Evolutionary conservation across 2,888 invertebrate species (phyloP), one percentile per base, ranked within the genome.

Genomic region (Drosophila tanythrix): DNA sequence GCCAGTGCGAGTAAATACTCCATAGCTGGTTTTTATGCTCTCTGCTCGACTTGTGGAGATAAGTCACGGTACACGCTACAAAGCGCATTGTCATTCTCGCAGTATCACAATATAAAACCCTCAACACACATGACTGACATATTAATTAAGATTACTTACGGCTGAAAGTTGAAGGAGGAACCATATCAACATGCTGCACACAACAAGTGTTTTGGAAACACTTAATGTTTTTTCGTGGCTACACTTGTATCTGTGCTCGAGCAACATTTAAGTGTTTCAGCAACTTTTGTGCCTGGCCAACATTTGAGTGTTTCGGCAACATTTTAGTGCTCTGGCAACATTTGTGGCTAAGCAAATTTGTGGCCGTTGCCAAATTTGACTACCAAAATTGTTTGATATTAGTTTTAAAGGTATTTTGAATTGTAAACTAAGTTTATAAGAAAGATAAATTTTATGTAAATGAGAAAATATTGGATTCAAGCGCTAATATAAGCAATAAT

Each of bases 141-240:
- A 70, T 83, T 81, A 87, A 87, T 87, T 89, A 83, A 81, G 74
- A 78, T 79, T 65, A 75, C 70, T 65, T 59, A 59, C 57, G 66
- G 60, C 53, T 51, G 33, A 38, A n/a, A 72, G 35, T 58, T 43
- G 8, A 48, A 64, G 56, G 43, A 38, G 18, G 18, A 48, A 43
- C 18, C 38, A 25, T 73, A 21, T 21, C 70, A 58, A 65, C 67
- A 66, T 65, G 70, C 33, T 56, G 86, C 74, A 74, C 77, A 81
- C 90, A 87, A 87, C 87, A 87, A 87, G 87, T 87, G 87, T 76
- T 67, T 74, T 66, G 46, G 70, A 69, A 64, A 72, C 58, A 73
- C 60, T 57, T 70, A 48, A 18, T 36, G 13, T 15, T 4, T 11
- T 25, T 55, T 21, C 21, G 21, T 27, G 25, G 55, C 6, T 10